These are phyloP conservation scores for Teleogryllus oceanicus DNA, from an alignment of 2,888 invertebrate genomes.

Conservation along the genomic window DNA sequence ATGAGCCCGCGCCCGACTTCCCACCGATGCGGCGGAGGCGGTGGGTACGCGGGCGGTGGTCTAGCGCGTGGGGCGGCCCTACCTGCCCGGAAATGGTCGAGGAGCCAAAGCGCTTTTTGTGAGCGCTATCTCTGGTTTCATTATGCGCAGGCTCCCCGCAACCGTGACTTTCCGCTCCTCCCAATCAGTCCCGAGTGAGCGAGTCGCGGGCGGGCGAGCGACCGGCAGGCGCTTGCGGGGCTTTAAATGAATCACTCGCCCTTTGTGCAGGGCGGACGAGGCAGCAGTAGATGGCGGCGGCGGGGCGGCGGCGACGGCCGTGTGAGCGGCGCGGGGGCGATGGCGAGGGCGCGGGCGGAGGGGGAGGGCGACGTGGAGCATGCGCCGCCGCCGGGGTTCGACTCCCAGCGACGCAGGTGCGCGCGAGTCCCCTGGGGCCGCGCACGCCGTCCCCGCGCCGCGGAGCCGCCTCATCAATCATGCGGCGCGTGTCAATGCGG, in stretches of 20 bases:
- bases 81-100: conserved; percentile 11
- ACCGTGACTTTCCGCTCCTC: neutral
- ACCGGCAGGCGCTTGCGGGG: neutral
- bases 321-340: neutral
- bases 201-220: neutral
- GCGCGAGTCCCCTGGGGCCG: neutral
- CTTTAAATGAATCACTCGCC: conserved; percentile 7
- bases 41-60: neutral
- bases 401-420: neutral
- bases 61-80: neutral
- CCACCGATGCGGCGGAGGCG: neutral
- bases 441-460: neutral
- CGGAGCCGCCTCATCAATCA: conserved; percentile 1
- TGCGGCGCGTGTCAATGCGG: neutral
- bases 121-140: neutral
- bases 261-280: neutral
- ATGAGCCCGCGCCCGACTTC: conserved; percentile 25
- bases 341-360: neutral
- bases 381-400: conserved; percentile 18
- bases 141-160: neutral
- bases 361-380: conserved; percentile 18
- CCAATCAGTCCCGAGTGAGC: neutral
- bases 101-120: conserved; percentile 18
- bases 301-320: neutral
- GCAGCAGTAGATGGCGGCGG: neutral